A percentile compares a stretch with the other conserved stretches of the same genome.
Evolutionary conservation across 2,113 vertebrate genomes (phyloP).

Genomic region (Leptodactylus fuscus): DNA sequence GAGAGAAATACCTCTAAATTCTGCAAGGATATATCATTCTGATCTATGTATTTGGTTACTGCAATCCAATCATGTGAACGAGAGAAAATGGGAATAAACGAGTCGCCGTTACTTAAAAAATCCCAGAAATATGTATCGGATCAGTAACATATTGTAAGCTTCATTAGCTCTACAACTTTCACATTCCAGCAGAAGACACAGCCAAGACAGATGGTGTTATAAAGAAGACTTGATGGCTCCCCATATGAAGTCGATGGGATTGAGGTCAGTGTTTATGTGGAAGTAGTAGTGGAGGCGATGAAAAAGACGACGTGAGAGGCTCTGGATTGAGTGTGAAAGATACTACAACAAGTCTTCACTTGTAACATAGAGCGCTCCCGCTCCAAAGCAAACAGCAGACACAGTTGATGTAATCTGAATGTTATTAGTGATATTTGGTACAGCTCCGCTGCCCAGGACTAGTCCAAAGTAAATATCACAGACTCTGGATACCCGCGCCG

Average conservation of each 20-base stretch:
- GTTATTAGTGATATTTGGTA: conserved; percentile 55
- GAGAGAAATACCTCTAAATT: too few relatives aligned
- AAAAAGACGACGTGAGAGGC: conserved; percentile 49
- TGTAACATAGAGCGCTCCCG: conserved; percentile 38
- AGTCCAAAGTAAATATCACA: conserved; percentile 50
- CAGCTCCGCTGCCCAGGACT: conserved; percentile 28
- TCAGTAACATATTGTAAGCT: conserved; percentile 9
- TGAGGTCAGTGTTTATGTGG: conserved; percentile 57
- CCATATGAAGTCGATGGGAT: conserved; percentile 31
- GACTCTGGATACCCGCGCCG: conserved; percentile 41
- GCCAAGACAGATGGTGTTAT: conserved; percentile 50
- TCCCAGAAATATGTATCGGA: conserved; percentile 28
- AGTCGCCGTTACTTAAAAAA: neutral
- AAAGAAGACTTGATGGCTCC: conserved; percentile 15
- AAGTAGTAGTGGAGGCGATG: conserved; percentile 56
- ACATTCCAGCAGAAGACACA: conserved; percentile 28
- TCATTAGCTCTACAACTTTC: neutral
- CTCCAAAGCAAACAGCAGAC: conserved; percentile 58
- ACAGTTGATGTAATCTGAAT: conserved; percentile 52
- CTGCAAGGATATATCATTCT: neutral
- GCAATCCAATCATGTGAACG: neutral
- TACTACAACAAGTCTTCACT: conserved; percentile 53
- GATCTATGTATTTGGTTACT: neutral
- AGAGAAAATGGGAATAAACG: neutral
- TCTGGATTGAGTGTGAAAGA: conserved; percentile 54